These are phyloP conservation scores for Bungarus multicinctus DNA, from an alignment of 2,113 vertebrate species.

Conservation along the genomic window DNA sequence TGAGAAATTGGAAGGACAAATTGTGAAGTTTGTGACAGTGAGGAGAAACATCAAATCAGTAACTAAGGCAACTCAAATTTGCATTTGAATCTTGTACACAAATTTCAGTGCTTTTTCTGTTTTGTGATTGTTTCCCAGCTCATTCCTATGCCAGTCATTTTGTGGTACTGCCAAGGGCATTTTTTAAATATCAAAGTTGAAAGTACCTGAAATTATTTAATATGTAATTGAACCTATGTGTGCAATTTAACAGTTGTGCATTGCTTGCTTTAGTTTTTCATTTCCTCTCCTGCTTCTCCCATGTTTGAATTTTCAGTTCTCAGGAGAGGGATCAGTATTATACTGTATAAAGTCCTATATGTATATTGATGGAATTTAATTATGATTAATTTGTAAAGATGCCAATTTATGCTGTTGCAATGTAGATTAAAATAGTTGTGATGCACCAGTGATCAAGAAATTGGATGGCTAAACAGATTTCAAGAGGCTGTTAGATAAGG, in stretches of 20 bases:
- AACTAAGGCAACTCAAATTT: not conserved
- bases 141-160: not conserved
- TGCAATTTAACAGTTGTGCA: not conserved
- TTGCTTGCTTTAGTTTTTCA: not conserved
- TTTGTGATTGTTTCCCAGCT: not conserved
- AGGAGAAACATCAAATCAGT: not conserved
- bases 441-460: not conserved
- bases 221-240: not conserved
- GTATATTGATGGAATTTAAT: not conserved
- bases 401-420: not conserved
- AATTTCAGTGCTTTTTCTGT: not conserved
- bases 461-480: not conserved
- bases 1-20: not conserved
- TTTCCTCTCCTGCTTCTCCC: not conserved
- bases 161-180: not conserved
- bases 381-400: not conserved
- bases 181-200: not conserved
- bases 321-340: not conserved
- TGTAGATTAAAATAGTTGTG: not conserved
- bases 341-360: not conserved
- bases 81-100: not conserved
- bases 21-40: not conserved
- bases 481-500: not conserved
- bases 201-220: not conserved
- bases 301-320: not conserved